Evolutionary conservation across 2,888 invertebrate genomes (phyloP), one percentile per base, ranked within the genome.

Genomic region (Camptogramma bilineatum): DNA sequence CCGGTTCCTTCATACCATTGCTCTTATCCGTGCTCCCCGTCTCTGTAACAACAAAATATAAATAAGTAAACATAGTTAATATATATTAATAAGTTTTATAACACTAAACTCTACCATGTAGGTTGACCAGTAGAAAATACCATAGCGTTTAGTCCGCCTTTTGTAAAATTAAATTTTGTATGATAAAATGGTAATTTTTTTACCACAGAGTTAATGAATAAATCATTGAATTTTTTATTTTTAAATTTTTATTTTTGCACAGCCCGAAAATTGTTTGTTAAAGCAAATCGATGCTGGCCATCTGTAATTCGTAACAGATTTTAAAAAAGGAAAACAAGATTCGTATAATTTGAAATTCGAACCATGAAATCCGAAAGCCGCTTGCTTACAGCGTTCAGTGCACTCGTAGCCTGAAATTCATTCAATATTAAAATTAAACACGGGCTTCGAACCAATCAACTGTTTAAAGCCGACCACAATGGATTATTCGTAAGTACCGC

Each of bases 1-100:
- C 96, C 94, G 96, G 96, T 94, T 96, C 96, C 96, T 96, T 96
- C 96, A 96, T 96, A 96, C 96, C 96, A 96, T 96, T 95, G 95
- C 96, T 95, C 94, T 94, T 93, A 88, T 93, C 94, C 88, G 94
- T 93, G 93, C 94, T 94, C 93, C 95, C 94, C 93, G 94, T 94
- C 94, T 95, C 96, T 96, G 94, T 66, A 95, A 95, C 82, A 84
- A 90, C 82, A 80, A 73, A 75, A 76, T 52, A 28, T 53, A 66
- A 52, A 52, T 56, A n/a, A 60, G 31, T 44, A 18, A 51, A 17
- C 9, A 31, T 16, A 18, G 7, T 31, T 2, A 39, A 13, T 13
- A 28, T 28, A 28, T 28, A n/a, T n/a, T n/a, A n/a, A n/a, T n/a
- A n/a, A 0, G 28, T 28, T 3, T 28, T 28, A 28, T 0, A 28